phyloP scores from a whole-genome alignment of 2,797 vertebrate species.

The Schizothorax lantsangensis region DNA sequence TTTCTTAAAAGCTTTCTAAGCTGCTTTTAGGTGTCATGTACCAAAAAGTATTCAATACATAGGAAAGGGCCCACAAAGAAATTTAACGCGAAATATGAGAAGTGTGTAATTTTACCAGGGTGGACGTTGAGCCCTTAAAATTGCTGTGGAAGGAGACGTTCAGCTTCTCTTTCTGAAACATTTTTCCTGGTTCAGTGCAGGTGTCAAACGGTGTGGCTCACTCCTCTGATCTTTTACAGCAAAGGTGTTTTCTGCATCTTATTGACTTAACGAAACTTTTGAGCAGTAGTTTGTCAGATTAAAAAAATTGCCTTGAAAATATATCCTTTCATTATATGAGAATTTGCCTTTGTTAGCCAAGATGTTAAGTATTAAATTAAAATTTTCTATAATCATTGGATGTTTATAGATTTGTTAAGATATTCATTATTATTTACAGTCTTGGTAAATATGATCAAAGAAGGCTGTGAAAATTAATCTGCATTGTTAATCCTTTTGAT shows the following conservation, averaged over 20 bases:
- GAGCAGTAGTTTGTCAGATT: background rate
- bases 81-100: slow-evolving; percentile 56
- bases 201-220: slow-evolving; percentile 12
- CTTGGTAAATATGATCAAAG: too few relatives aligned
- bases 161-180: slow-evolving; percentile 41
- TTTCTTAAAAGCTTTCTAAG: slow-evolving; percentile 40
- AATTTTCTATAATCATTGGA: background rate
- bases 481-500: too few relatives aligned
- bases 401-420: background rate
- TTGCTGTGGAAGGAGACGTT: slow-evolving; percentile 33
- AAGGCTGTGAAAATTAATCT: too few relatives aligned
- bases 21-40: slow-evolving; percentile 57
- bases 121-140: slow-evolving; percentile 41
- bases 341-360: background rate
- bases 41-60: slow-evolving; percentile 41
- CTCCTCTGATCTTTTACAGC: background rate
- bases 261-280: background rate
- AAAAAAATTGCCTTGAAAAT: background rate
- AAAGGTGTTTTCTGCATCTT: background rate
- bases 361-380: background rate
- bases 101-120: slow-evolving; percentile 48
- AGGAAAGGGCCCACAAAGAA: slow-evolving; percentile 33
- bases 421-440: background rate
- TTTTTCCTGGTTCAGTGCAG: slow-evolving; percentile 44
- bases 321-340: background rate